These are phyloP conservation scores for Archivesica marissinica DNA, from an alignment of 1,140 invertebrate species.

Conservation along the genomic window DNA sequence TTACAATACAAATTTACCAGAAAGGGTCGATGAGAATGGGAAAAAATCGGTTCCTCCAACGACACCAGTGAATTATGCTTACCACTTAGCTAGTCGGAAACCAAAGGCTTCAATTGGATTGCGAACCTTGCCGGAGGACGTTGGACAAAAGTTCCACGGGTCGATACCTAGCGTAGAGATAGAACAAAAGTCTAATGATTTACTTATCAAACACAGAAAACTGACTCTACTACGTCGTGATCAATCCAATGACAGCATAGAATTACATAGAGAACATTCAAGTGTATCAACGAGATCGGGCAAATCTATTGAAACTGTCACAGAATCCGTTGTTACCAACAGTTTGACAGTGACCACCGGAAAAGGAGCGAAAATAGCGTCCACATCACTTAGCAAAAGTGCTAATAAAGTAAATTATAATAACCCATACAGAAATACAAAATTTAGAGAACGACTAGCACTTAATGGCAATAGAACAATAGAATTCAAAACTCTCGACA, in stretches of 20 bases:
- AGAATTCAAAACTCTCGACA: constrained; percentile 50
- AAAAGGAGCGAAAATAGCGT: constrained; percentile 21
- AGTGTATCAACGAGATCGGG: constrained; percentile 30
- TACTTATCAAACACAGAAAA: constrained; percentile 40
- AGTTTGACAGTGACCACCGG: constrained; percentile 49
- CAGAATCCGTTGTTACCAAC: constrained; percentile 45
- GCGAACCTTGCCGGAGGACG: not conserved
- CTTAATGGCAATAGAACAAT: constrained; percentile 30
- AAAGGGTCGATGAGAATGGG: not conserved
- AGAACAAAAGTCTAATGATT: constrained; percentile 8
- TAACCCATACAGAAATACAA: constrained; percentile 61
- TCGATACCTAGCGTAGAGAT: not conserved
- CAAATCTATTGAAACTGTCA: constrained; percentile 37
- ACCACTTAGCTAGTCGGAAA: constrained; percentile 9
- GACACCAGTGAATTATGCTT: constrained; percentile 48
- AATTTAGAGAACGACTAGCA: constrained; percentile 43
- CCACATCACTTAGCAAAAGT: constrained; percentile 14
- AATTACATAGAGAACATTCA: constrained; percentile 40
- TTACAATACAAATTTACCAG: constrained; percentile 22
- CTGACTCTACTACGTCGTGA: constrained; percentile 20
- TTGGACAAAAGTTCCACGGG: not conserved
- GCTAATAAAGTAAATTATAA: constrained; percentile 53
- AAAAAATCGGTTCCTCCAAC: constrained; percentile 31
- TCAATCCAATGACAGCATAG: not conserved
- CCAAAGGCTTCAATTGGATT: not conserved